These are phyloP conservation scores for Elephantulus edwardii DNA, from an alignment of 2,113 vertebrate species.

Conservation along the genomic window DNA sequence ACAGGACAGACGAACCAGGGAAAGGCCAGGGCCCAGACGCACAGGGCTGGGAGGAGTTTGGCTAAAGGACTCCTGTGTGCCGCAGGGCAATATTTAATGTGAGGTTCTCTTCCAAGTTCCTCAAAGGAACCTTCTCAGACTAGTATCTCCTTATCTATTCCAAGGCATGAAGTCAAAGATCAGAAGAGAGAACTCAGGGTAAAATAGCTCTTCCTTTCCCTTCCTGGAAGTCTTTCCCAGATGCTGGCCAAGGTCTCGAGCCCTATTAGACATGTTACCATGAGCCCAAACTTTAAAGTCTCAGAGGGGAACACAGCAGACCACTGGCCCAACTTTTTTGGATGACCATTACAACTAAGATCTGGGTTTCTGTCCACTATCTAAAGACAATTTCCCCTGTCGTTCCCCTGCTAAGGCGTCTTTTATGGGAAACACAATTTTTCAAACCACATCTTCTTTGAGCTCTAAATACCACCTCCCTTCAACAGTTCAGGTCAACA, in stretches of 20 bases:
- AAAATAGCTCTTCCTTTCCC: not conserved
- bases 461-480: not conserved
- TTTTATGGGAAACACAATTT: not conserved
- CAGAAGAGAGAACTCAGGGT: not conserved
- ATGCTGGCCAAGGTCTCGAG: not conserved
- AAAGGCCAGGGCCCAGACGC: not conserved
- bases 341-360: not conserved
- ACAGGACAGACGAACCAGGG: not conserved
- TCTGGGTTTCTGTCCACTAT: not conserved
- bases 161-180: not conserved
- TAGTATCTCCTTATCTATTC: not conserved
- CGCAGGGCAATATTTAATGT: not conserved
- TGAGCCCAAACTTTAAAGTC: not conserved
- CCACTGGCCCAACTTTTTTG: not conserved
- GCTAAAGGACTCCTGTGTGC: not conserved
- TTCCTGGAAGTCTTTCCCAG: not conserved
- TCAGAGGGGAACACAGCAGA: fast-evolving
- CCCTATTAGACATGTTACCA: not conserved
- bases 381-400: not conserved
- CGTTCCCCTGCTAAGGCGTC: not conserved
- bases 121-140: not conserved
- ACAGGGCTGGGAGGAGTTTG: too few species aligned
- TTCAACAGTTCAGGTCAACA: not conserved
- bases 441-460: not conserved
- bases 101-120: too few species aligned